Evolutionary conservation across 2,797 vertebrate species (phyloP), one percentile per base, ranked within the genome.

Genomic region (Acestrorhynchus altus): DNA sequence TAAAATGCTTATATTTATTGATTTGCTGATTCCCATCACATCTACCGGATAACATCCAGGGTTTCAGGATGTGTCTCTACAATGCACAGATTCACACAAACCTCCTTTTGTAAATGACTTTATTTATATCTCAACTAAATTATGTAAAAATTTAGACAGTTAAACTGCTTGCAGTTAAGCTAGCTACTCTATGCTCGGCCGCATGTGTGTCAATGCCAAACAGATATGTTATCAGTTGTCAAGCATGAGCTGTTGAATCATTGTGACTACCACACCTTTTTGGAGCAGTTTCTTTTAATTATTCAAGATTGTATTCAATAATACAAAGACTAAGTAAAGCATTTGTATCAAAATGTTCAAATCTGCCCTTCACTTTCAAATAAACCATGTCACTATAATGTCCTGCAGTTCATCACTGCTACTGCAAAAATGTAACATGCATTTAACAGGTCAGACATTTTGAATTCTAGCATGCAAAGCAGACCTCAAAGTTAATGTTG

Each of bases 281-380:
- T 39, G 22, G 12, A 59, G 11, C 22, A 56, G 16, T 52, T 52
- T 51, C 18, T 51, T 46, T 46, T 46, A 46, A 46, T 46, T 15
- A 46, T 54, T n/a, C n/a, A 20, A 51, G 20, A 42, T 2, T 47
- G 18, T 4, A 28, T 28, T 67, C 10, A 7, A 47, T 49, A 47
- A 67, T 67, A 28, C 42, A 46, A 47, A 12, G 16, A 46, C 1
- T 46, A 16, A 12, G 8, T 31, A 8, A 65, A 46, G 20, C 11
- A 65, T 11, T 47, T 28, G 28, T 67, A 67, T 67, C 64, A 67
- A 67, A 67, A 47, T 24, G 22, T 51, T 20, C 24, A 28, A 40
- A 10, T 67, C 15, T 28, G 26, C 16, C 16, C 46, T 13, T 10
- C 46, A 16, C 18, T 28, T 67, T 49, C 15, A 44, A 22, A 46